Evolutionary conservation across 1,140 invertebrate species (phyloP).

Genomic region (Chelonus insularis): DNA sequence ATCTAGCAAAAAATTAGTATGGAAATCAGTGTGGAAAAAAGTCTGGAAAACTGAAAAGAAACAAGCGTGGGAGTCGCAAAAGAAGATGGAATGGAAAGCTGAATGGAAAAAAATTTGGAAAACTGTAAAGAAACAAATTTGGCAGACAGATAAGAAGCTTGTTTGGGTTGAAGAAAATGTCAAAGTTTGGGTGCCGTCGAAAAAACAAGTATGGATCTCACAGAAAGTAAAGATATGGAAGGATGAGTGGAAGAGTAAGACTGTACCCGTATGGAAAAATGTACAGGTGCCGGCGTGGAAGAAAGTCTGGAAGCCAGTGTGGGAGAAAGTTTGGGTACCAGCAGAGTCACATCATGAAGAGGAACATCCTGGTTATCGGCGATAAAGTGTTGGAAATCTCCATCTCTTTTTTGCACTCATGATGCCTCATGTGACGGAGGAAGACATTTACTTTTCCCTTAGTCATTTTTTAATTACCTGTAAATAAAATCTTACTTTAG

Average conservation of each 20-base stretch:
- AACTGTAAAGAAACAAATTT: conserved; percentile 74
- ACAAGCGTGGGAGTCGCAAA: conserved; percentile 66
- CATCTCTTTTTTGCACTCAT: neutral
- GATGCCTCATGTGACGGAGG: too few relatives aligned
- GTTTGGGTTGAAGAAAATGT: conserved; percentile 76
- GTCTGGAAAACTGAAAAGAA: conserved; percentile 68
- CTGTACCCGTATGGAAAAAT: conserved; percentile 69
- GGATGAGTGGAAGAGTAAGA: conserved; percentile 73
- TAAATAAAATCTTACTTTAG: too few relatives aligned
- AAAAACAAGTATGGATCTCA: conserved; percentile 77
- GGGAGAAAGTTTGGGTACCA: conserved; percentile 76
- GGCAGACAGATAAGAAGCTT: conserved; percentile 74
- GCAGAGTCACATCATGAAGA: conserved; percentile 59
- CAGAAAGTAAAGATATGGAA: conserved; percentile 78
- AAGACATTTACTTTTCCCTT: too few relatives aligned
- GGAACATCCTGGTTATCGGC: conserved; percentile 21
- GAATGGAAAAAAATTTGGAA: conserved; percentile 77
- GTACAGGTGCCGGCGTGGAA: conserved; percentile 73
- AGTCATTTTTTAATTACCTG: too few relatives aligned
- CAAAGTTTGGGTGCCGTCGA: conserved; percentile 74
- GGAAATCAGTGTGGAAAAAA: conserved; percentile 76
- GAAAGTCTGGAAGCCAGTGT: conserved; percentile 75
- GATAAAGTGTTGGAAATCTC: neutral
- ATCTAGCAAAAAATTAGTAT: conserved; percentile 69
- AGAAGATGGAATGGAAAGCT: conserved; percentile 76